Evolutionary conservation across 1,140 invertebrate species (phyloP).

Genomic region (Antheraea mylitta): DNA sequence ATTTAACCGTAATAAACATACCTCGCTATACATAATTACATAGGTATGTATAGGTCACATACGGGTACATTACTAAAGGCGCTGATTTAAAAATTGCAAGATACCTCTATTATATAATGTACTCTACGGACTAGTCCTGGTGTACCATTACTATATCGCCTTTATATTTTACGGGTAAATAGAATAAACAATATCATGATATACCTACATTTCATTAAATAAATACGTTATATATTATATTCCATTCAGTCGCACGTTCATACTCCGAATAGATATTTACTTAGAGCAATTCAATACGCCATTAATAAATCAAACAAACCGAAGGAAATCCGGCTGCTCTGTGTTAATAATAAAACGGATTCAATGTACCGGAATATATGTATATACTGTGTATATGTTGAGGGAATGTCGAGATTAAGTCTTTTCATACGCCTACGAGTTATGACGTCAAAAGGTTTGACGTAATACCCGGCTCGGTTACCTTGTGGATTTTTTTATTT

Average conservation of each 20-base stretch:
- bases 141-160: too few relatives aligned
- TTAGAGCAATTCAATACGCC: background rate
- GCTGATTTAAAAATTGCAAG: too few relatives aligned
- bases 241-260: background rate
- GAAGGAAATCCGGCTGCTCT: background rate
- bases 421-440: background rate
- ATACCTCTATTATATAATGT: too few relatives aligned
- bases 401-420: background rate
- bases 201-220: too few relatives aligned
- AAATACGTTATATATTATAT: background rate
- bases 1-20: too few relatives aligned
- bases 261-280: background rate
- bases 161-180: too few relatives aligned
- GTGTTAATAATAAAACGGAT: background rate
- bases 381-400: background rate
- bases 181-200: too few relatives aligned
- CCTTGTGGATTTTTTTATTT: background rate
- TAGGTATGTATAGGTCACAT: too few relatives aligned
- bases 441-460: background rate
- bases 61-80: too few relatives aligned
- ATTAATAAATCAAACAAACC: slow-evolving; percentile 1
- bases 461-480: background rate
- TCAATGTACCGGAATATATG: slow-evolving; percentile 1
- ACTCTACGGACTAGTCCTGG: too few relatives aligned
- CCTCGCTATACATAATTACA: too few relatives aligned